phyloP scores from a whole-genome alignment of 2,888 invertebrate genomes.

The Eupsilia transversa region DNA sequence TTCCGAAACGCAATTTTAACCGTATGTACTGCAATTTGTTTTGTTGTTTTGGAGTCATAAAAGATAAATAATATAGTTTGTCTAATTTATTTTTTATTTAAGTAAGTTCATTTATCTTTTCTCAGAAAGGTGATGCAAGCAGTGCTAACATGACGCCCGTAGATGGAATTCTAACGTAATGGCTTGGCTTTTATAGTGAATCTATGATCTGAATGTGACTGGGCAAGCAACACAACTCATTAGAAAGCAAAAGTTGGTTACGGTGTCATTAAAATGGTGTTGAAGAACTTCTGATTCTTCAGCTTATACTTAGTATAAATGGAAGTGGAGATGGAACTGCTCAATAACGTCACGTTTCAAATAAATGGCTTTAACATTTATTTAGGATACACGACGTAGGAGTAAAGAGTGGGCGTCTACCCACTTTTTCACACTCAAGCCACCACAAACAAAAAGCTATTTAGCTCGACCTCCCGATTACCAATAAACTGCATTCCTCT shows the following conservation, averaged over 20 bases:
- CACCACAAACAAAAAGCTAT: conserved; percentile 2
- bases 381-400: not conserved
- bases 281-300: not conserved
- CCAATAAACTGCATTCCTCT: conserved; percentile 20
- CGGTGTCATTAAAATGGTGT: not conserved
- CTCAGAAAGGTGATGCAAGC: not conserved
- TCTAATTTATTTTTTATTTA: not conserved
- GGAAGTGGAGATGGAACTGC: too few relatives aligned
- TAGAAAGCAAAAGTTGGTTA: not conserved
- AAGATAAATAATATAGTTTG: not conserved
- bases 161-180: not conserved
- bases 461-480: conserved; percentile 9
- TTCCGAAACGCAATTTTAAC: conserved; percentile 45
- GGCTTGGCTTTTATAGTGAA: not conserved
- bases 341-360: not conserved
- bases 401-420: conserved; percentile 1
- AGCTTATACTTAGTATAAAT: not conserved
- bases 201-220: not conserved
- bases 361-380: conserved; percentile 15
- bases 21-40: conserved; percentile 5
- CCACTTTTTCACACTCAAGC: conserved; percentile 13
- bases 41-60: not conserved
- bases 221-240: not conserved
- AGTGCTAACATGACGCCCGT: not conserved
- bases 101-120: not conserved